Evolutionary conservation across 2,888 invertebrate species (phyloP).

Genomic region (Nemurella pictetii): DNA sequence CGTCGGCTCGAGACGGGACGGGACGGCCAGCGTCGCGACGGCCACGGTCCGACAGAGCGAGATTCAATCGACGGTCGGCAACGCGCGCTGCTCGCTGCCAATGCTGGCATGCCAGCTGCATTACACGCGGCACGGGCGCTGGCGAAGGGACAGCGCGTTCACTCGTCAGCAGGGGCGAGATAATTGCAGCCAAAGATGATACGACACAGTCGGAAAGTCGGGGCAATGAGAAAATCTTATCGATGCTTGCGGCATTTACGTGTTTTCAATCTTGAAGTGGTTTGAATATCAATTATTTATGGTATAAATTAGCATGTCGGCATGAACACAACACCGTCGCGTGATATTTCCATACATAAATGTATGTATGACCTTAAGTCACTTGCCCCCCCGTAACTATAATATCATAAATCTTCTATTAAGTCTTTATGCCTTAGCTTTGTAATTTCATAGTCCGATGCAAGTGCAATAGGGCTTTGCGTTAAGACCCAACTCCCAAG

Average conservation of each 20-base stretch:
- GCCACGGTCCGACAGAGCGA: neutral
- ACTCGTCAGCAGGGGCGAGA: too few species aligned
- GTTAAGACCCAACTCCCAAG: conserved; percentile 25
- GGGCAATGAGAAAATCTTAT: neutral
- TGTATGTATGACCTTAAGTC: conserved; percentile 19
- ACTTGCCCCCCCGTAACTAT: conserved; percentile 22
- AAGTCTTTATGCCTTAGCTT: conserved; percentile 18
- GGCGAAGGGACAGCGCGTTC: too few species aligned
- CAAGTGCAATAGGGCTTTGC: conserved; percentile 30
- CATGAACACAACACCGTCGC: neutral
- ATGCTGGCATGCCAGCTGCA: too few species aligned
- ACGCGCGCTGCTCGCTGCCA: neutral
- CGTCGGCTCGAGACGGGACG: neutral
- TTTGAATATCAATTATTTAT: neutral
- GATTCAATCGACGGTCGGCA: neutral
- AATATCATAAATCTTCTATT: conserved; percentile 27
- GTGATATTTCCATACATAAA: neutral
- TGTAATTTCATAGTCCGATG: conserved; percentile 27
- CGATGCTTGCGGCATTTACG: neutral
- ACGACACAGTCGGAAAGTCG: neutral
- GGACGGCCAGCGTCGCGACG: conserved; percentile 11
- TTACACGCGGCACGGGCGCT: too few species aligned
- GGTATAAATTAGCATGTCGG: conserved; percentile 3
- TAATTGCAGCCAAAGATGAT: neutral
- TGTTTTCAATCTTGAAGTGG: neutral